Evolutionary conservation across 2,888 invertebrate species (phyloP).

Genomic region (Mesoligia furuncula): DNA sequence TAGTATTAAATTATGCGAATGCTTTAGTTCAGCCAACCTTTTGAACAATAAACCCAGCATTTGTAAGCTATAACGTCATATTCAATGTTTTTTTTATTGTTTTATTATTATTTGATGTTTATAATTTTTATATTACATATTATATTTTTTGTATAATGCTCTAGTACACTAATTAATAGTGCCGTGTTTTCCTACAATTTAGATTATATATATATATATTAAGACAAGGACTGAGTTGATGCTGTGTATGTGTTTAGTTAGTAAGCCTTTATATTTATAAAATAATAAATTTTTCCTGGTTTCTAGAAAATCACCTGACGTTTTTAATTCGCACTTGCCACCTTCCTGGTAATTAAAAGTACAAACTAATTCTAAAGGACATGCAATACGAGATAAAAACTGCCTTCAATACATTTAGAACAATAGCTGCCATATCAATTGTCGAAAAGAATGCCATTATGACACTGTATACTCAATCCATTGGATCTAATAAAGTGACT

Average conservation of each 20-base stretch:
- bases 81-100: neutral
- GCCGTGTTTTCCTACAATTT: neutral
- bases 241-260: no score
- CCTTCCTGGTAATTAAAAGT: constrained; percentile 45
- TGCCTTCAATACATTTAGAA: constrained; percentile 55
- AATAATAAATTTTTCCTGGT: neutral
- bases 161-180: neutral
- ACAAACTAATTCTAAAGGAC: constrained; percentile 31
- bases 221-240: neutral
- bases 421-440: constrained; percentile 64
- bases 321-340: constrained; percentile 19
- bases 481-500: constrained; percentile 63
- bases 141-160: neutral
- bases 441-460: constrained; percentile 70
- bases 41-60: neutral
- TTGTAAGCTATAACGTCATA: neutral
- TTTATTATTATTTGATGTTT: neutral
- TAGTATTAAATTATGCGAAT: constrained; percentile 1
- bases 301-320: constrained; percentile 37
- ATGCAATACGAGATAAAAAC: constrained; percentile 44
- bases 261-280: no score
- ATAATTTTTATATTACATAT: neutral
- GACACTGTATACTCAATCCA: constrained; percentile 61
- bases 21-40: neutral
- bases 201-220: neutral